A percentile compares a stretch with the other conserved stretches of the same genome.
phyloP scores from a whole-genome alignment of 2,888 invertebrate species.

The Orchesellides sinensis region DNA sequence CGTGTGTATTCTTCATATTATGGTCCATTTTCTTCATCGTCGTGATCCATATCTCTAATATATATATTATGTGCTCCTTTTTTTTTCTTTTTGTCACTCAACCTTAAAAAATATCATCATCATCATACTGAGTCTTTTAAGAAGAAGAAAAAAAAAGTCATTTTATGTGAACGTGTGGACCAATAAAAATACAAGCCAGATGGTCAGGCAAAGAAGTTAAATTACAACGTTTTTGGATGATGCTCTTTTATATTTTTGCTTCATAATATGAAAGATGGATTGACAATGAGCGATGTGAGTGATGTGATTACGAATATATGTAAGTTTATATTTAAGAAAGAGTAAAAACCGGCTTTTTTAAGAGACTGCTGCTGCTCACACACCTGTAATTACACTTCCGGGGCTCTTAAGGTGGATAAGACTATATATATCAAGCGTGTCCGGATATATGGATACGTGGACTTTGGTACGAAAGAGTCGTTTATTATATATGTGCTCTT shows the following conservation, averaged over 20 bases:
- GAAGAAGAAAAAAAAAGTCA: no score
- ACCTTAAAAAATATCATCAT: conserved; percentile 43
- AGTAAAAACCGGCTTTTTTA: conserved; percentile 25
- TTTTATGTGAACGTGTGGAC: background rate
- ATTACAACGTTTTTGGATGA: no score
- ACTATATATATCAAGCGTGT: background rate
- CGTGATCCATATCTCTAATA: no score
- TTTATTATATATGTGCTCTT: no score
- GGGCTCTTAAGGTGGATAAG: background rate
- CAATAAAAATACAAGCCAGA: background rate
- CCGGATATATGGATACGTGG: background rate
- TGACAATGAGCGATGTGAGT: no score
- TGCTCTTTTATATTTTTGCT: no score
- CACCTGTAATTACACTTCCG: conserved; percentile 31
- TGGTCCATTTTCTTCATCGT: background rate
- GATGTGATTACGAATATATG: no score
- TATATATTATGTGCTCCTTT: no score
- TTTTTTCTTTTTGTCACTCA: conserved; percentile 58
- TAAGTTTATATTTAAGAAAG: no score
- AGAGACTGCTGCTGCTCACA: background rate
- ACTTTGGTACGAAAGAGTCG: background rate
- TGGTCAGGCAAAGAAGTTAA: background rate
- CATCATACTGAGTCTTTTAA: no score
- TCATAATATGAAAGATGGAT: no score
- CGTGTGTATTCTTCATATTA: background rate